A percentile compares a stretch with the other conserved stretches of the same genome.
Evolutionary conservation across 2,888 invertebrate species (phyloP).

Genomic region (Adelphocoris suturalis): DNA sequence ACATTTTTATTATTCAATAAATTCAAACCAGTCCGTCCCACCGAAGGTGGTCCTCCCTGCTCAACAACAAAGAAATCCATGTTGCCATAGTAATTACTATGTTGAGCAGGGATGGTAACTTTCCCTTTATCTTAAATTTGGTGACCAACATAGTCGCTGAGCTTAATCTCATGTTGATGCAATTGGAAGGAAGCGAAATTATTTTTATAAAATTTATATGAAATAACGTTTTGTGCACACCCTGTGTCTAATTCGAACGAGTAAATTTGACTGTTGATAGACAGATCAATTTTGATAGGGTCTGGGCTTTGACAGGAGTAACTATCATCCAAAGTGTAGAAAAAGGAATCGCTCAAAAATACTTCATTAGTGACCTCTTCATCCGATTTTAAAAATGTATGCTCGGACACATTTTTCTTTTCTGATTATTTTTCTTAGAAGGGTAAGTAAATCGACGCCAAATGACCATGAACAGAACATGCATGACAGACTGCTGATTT

Average conservation of each 20-base stretch:
- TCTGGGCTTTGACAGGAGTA: background rate
- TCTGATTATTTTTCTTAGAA: background rate
- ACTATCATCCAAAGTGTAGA: background rate
- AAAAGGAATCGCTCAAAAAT: background rate
- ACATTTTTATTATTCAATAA: background rate
- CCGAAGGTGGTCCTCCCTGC: slow-evolving; percentile 40
- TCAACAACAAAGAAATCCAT: slow-evolving; percentile 31
- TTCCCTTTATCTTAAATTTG: background rate
- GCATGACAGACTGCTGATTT: background rate
- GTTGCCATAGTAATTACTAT: background rate
- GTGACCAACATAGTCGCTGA: background rate
- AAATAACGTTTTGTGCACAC: background rate
- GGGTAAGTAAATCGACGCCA: background rate
- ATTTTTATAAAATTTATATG: background rate
- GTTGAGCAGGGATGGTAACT: background rate
- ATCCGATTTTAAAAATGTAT: background rate
- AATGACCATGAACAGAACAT: background rate
- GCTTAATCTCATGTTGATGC: background rate
- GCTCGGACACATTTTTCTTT: background rate
- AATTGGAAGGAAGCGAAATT: background rate
- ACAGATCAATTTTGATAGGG: background rate
- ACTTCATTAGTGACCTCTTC: background rate
- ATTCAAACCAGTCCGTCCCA: background rate
- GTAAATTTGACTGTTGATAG: background rate
- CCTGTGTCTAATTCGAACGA: slow-evolving; percentile 44